Base-by-base conservation (phyloP, 2,797 vertebrate genomes). In the Acridotheres tristis region DNA sequence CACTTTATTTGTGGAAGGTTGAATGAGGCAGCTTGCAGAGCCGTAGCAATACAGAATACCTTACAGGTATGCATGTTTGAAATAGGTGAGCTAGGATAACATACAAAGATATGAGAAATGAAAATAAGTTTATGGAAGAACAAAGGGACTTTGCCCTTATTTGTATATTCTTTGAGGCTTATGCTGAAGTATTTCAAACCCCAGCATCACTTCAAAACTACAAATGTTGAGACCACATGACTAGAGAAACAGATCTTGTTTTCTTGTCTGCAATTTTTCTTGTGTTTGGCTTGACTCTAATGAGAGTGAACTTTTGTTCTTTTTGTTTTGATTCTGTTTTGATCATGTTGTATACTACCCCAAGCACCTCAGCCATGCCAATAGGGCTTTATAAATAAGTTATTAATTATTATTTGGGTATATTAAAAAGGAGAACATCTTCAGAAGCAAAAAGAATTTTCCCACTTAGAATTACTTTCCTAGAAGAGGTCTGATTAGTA, bases 251-350 rank as follows among this genome's bases (percentile, higher is more conserved):
- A 92, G 74, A 94, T 40, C 21, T 55, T 93, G 36, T 76, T 90
- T 75, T 61, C 38, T 62, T 74, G 26, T 58, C 89, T 76, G 69
- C 23, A 80, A 8, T 86, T 74, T 18, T 95, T 88, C 72, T 84
- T 69, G 42, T 67, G 42, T 88, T 94, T 95, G n/a, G 15, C 27
- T 92, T 4, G 4, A 73, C 20, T 91, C 38, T 96, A 96, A 91
- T 93, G 78, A 95, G 89, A 57, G 43, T 93, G 89, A 96, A 93
- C 87, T 96, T 95, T 61, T 85, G 82, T 90, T 95, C 82, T n/a
- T 91, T 95, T 83, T 89, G 43, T 78, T 96, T 90, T 95, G 34
- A 85, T 91, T 87, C 51, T 91, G 48, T 90, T 96, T 94, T 93
- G 80, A 89, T 94, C 85, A 50, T 85, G 75, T 69, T 94, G 23